A percentile compares a stretch with the other conserved stretches of the same genome.
Conservation (phyloP, 2,888 invertebrate genomes). For the Lucinisca nassula region DNA sequence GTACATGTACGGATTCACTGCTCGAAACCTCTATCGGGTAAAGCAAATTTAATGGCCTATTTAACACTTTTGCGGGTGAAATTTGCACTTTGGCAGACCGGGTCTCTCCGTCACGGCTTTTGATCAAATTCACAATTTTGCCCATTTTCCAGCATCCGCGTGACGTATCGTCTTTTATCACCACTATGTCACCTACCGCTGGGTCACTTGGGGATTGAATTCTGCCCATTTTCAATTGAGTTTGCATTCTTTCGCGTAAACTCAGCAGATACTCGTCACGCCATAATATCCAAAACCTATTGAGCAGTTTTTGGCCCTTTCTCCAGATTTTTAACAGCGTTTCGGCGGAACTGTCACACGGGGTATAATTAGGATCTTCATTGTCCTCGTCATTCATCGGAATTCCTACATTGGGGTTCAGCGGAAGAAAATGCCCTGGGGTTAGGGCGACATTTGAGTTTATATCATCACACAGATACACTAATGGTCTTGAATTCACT, state of each 20-base stretch:
- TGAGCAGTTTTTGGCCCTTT: slow-evolving; percentile 28
- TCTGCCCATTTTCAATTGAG: slow-evolving; percentile 3
- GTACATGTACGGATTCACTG: neutral
- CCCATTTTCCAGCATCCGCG: slow-evolving; percentile 29
- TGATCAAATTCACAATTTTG: neutral
- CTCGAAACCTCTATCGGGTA: slow-evolving; percentile 12
- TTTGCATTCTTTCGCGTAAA: slow-evolving; percentile 1
- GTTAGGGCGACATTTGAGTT: slow-evolving; percentile 22
- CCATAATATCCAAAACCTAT: slow-evolving; percentile 25
- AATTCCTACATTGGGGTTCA: slow-evolving; percentile 27
- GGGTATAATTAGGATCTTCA: slow-evolving; percentile 8
- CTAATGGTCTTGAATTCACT: slow-evolving; percentile 33
- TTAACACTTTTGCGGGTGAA: neutral
- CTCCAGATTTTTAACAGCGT: slow-evolving; percentile 26
- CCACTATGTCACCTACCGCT: neutral
- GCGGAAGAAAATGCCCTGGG: slow-evolving; percentile 28
- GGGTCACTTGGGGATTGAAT: slow-evolving; percentile 7
- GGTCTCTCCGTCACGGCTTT: slow-evolving; percentile 12
- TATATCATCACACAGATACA: slow-evolving; percentile 40
- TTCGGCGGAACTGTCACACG: neutral
- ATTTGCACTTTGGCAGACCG: slow-evolving; percentile 11
- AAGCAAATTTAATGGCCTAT: slow-evolving; percentile 33
- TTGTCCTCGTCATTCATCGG: slow-evolving; percentile 20
- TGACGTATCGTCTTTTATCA: slow-evolving; percentile 16
- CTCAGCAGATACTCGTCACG: slow-evolving; percentile 26